Conservation (phyloP, 2,797 vertebrate species). For the Mycteria americana region DNA sequence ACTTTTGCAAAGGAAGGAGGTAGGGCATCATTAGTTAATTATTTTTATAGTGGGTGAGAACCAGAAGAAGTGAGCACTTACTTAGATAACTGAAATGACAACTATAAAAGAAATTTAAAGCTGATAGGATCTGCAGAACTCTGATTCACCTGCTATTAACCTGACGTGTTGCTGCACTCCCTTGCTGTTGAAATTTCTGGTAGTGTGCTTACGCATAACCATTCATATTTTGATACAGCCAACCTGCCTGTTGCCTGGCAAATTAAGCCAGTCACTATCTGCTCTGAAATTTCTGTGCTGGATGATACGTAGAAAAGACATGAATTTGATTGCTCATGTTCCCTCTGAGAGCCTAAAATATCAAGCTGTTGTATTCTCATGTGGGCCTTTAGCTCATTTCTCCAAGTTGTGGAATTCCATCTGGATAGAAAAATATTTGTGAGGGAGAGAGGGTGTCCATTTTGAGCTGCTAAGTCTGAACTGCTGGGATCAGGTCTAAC, state of each 20-base stretch:
- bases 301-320: background rate
- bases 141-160: background rate
- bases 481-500: background rate
- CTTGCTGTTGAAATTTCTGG: background rate
- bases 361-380: background rate
- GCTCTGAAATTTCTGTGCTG: background rate
- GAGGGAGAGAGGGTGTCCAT: background rate
- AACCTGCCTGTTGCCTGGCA: background rate
- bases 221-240: background rate
- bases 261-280: background rate
- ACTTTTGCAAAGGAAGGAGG: background rate
- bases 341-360: background rate
- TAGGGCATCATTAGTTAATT: background rate
- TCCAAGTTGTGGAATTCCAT: background rate
- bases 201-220: background rate
- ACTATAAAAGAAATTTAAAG: background rate
- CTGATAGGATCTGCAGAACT: fast-evolving
- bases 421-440: background rate
- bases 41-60: background rate
- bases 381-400: background rate
- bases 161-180: background rate
- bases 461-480: background rate
- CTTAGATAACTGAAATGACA: background rate
- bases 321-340: background rate
- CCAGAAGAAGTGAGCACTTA: background rate